Evolutionary conservation across 2,888 invertebrate genomes (phyloP).

Genomic region (Eucera pruinosa): DNA sequence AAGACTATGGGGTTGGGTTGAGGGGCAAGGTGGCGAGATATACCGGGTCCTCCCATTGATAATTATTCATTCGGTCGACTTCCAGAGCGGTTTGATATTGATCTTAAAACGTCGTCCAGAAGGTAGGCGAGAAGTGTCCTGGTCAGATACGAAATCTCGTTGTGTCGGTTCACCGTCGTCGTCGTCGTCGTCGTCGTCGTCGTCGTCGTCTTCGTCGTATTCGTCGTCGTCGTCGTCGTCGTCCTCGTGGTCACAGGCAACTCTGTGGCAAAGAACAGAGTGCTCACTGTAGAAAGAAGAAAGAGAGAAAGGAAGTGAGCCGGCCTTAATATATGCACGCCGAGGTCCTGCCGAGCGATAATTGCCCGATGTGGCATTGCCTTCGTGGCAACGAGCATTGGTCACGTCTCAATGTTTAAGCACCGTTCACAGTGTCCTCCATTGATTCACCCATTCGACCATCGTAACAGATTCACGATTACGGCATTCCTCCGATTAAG

Average conservation of each 20-base stretch:
- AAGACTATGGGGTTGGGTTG: neutral
- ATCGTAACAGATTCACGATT: too few relatives aligned
- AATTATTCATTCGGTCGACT: conserved; percentile 80
- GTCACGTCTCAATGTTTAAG: conserved; percentile 80
- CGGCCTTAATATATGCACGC: conserved; percentile 72
- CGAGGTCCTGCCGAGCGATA: conserved; percentile 77
- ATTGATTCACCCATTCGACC: conserved; percentile 24
- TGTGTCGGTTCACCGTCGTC: conserved; percentile 70
- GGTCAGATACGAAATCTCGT: conserved; percentile 79
- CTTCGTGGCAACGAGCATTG: conserved; percentile 72
- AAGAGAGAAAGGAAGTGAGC: conserved; percentile 33
- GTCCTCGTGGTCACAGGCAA: conserved; percentile 23
- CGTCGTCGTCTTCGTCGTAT: too few relatives aligned
- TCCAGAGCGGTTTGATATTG: conserved; percentile 75
- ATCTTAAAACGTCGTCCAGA: conserved; percentile 78
- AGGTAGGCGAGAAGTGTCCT: conserved; percentile 78
- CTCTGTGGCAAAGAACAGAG: conserved; percentile 30
- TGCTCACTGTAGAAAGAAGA: conserved; percentile 30
- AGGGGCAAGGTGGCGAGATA: conserved; percentile 56
- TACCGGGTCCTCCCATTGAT: conserved; percentile 75
- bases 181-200: conserved; percentile 47
- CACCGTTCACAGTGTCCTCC: conserved; percentile 65
- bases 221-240: too few relatives aligned
- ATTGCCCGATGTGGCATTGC: conserved; percentile 80
- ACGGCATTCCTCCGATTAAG: too few relatives aligned